phyloP scores from a whole-genome alignment of 2,113 vertebrate species.

The Brachypteracias leptosomus region DNA sequence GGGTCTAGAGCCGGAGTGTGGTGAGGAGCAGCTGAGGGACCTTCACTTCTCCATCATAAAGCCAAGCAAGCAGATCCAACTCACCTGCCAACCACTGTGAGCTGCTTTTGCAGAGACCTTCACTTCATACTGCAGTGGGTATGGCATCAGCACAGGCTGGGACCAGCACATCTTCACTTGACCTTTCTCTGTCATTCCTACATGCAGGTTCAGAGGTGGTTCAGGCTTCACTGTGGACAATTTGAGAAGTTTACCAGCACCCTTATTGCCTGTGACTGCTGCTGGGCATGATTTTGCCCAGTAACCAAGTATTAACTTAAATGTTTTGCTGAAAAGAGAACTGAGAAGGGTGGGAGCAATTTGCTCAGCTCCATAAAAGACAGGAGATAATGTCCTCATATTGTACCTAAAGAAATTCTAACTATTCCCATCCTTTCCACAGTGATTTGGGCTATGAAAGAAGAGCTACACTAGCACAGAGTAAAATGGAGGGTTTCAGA shows the following conservation, averaged over 20 bases:
- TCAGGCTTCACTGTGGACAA: slow-evolving; percentile 82
- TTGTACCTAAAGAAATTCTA: background rate
- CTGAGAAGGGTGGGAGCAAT: background rate
- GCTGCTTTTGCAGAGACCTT: slow-evolving; percentile 71
- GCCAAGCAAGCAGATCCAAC: background rate
- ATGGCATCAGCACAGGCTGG: background rate
- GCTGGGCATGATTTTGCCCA: background rate
- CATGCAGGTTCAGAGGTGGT: slow-evolving; percentile 78
- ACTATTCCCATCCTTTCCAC: background rate
- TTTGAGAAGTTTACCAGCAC: background rate
- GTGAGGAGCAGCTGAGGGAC: too few relatives aligned
- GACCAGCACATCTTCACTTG: slow-evolving; percentile 83
- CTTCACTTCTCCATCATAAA: background rate
- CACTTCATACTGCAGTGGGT: slow-evolving; percentile 80
- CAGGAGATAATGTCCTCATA: background rate
- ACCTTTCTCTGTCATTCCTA: slow-evolving; percentile 78
- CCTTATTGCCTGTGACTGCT: background rate
- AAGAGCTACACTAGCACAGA: background rate
- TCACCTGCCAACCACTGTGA: slow-evolving; percentile 56
- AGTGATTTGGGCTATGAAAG: background rate
- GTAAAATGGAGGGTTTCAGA: too few relatives aligned
- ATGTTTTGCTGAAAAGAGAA: background rate
- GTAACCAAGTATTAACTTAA: background rate
- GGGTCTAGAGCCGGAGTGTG: too few relatives aligned
- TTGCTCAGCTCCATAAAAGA: background rate